phyloP scores from a whole-genome alignment of 1,140 invertebrate species.

The Drosophila melanica region DNA sequence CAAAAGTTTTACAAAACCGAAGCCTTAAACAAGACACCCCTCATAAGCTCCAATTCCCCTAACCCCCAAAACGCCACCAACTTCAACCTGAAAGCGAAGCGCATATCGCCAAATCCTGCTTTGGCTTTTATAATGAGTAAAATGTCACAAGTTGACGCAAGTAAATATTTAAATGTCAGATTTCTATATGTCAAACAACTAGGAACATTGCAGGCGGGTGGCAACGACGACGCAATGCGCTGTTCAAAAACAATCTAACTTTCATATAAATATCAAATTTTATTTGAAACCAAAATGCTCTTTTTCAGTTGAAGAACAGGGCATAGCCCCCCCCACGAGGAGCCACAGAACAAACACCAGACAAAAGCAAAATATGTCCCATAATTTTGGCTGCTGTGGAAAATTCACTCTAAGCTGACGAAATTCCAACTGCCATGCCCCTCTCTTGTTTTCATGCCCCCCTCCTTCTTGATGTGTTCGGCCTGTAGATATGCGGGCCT shows the following conservation, averaged over 20 bases:
- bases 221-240: too few relatives aligned
- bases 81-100: conserved; percentile 25
- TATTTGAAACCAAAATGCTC: not conserved
- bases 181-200: conserved; percentile 57
- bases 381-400: conserved; percentile 55
- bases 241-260: too few relatives aligned
- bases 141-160: conserved; percentile 82
- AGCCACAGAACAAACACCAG: conserved; percentile 21
- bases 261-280: too few relatives aligned
- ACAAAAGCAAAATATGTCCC: conserved; percentile 70
- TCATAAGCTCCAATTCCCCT: not conserved
- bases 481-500: conserved; percentile 62
- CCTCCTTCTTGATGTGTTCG: not conserved
- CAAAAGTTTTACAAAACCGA: conserved; percentile 57
- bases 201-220: too few relatives aligned
- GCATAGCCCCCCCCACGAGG: too few relatives aligned
- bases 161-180: conserved; percentile 84
- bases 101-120: conserved; percentile 21
- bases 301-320: too few relatives aligned
- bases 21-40: conserved; percentile 14
- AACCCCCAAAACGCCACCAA: not conserved
- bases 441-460: not conserved
- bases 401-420: conserved; percentile 41
- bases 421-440: conserved; percentile 24
- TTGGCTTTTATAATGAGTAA: conserved; percentile 71